phyloP scores from a whole-genome alignment of 2,797 vertebrate genomes.

The Chlorospingus semifuscus region DNA sequence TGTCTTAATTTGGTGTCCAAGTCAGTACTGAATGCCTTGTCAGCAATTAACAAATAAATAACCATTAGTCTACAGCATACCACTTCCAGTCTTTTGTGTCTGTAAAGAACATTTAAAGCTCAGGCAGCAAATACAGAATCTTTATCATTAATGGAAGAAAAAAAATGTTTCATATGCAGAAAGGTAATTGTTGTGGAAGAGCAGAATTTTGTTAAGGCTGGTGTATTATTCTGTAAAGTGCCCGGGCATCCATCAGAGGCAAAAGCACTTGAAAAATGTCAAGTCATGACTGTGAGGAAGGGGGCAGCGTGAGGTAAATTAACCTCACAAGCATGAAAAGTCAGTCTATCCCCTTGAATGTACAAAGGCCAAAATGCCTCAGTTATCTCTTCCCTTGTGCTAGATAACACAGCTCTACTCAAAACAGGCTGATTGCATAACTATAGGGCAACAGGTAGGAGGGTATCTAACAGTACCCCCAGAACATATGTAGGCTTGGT shows the following conservation, averaged over 20 bases:
- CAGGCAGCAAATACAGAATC: background rate
- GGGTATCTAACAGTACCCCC: constrained; percentile 27
- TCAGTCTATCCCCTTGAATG: constrained; percentile 9
- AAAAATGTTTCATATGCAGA: background rate
- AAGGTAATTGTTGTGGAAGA: background rate
- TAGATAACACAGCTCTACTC: constrained; percentile 48
- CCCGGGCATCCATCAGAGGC: constrained; percentile 20
- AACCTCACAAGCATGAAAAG: background rate
- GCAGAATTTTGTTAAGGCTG: background rate
- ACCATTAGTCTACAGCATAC: background rate
- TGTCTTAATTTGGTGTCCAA: background rate
- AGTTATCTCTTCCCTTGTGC: constrained; percentile 18
- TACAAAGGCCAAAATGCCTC: constrained; percentile 55
- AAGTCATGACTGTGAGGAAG: constrained; percentile 49
- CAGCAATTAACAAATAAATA: constrained; percentile 27
- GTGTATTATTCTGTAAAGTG: background rate
- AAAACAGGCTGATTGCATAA: constrained; percentile 54
- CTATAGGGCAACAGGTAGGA: constrained; percentile 63
- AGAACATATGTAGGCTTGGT: background rate
- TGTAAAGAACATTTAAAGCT: background rate
- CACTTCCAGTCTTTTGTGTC: background rate
- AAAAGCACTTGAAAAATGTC: constrained; percentile 58
- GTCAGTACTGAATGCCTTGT: background rate
- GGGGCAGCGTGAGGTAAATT: background rate
- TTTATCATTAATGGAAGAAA: background rate